These are phyloP conservation scores for Brachionus sp. DNA, from an alignment of 1,140 invertebrate genomes.

Conservation along the genomic window DNA sequence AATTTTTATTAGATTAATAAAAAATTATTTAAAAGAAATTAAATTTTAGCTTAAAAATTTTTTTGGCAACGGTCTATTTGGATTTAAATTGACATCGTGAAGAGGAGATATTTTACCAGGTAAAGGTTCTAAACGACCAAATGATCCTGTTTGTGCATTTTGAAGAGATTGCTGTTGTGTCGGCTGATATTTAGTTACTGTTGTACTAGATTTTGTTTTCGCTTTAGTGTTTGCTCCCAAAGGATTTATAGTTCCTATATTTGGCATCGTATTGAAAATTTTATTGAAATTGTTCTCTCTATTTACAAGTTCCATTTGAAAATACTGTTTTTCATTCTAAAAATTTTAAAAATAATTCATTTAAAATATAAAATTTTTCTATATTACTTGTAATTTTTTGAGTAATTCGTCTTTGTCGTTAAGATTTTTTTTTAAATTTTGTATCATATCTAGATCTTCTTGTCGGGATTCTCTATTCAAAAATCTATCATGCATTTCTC, in stretches of 20 bases:
- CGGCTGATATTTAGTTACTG: neutral
- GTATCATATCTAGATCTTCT: constrained; percentile 58
- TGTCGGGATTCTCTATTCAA: constrained; percentile 55
- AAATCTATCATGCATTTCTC: constrained; percentile 57
- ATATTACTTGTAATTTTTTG: constrained; percentile 51
- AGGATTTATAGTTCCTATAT: constrained; percentile 59
- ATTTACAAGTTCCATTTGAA: constrained; percentile 60
- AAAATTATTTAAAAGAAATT: neutral
- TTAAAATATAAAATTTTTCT: neutral
- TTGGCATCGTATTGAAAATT: constrained; percentile 56
- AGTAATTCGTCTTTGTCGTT: constrained; percentile 53
- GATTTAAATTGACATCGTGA: constrained; percentile 54
- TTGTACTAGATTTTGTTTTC: constrained; percentile 37
- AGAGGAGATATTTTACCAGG: constrained; percentile 53
- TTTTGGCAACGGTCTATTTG: constrained; percentile 54
- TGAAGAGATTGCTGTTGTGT: neutral
- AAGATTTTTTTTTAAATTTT: constrained; percentile 52
- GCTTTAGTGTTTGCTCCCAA: constrained; percentile 50
- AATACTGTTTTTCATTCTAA: constrained; percentile 59
- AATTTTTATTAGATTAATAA: neutral
- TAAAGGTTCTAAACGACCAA: constrained; percentile 52
- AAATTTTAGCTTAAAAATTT: constrained; percentile 29
- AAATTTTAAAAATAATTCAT: neutral
- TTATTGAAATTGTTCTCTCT: constrained; percentile 61
- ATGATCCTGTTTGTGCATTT: neutral